Evolutionary conservation across 2,888 invertebrate genomes (phyloP).

Genomic region (Craniophora ligustri): DNA sequence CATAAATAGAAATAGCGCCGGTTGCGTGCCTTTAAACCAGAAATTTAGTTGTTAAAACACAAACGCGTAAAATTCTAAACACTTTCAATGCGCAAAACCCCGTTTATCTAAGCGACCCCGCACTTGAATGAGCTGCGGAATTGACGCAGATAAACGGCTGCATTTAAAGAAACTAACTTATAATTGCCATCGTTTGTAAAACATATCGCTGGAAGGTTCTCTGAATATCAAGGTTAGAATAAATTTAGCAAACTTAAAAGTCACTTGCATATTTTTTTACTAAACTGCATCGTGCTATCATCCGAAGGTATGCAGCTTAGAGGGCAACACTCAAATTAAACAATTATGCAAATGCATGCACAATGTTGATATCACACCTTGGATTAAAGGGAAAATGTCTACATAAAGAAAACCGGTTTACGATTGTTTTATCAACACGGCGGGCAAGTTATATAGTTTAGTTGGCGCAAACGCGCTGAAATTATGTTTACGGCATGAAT

Average conservation of each 20-base stretch:
- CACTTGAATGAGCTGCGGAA: constrained; percentile 23
- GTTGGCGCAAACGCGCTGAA: constrained; percentile 67
- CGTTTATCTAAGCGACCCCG: constrained; percentile 9
- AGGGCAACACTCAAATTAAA: constrained; percentile 13
- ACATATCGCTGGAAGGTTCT: not conserved
- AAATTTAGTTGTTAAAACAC: constrained; percentile 80
- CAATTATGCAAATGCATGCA: constrained; percentile 27
- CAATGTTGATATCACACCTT: constrained; percentile 32
- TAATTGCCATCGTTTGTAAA: not conserved
- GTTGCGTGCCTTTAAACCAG: constrained; percentile 73
- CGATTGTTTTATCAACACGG: constrained; percentile 73
- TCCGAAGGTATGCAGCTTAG: constrained; percentile 1
- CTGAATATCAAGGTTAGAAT: constrained; percentile 4
- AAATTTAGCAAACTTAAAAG: not conserved
- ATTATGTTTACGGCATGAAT: constrained; percentile 75
- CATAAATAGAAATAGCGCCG: constrained; percentile 89
- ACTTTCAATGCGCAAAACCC: constrained; percentile 47
- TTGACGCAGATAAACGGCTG: not conserved
- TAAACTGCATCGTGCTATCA: constrained; percentile 3
- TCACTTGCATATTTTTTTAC: constrained; percentile 11
- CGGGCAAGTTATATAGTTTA: constrained; percentile 58
- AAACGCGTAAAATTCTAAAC: constrained; percentile 72
- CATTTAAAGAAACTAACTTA: not conserved
- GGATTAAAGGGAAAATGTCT: constrained; percentile 43
- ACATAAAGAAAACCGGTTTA: constrained; percentile 70